These are phyloP conservation scores for Uropsilus gracilis DNA, from an alignment of 2,113 vertebrate species.

Conservation along the genomic window DNA sequence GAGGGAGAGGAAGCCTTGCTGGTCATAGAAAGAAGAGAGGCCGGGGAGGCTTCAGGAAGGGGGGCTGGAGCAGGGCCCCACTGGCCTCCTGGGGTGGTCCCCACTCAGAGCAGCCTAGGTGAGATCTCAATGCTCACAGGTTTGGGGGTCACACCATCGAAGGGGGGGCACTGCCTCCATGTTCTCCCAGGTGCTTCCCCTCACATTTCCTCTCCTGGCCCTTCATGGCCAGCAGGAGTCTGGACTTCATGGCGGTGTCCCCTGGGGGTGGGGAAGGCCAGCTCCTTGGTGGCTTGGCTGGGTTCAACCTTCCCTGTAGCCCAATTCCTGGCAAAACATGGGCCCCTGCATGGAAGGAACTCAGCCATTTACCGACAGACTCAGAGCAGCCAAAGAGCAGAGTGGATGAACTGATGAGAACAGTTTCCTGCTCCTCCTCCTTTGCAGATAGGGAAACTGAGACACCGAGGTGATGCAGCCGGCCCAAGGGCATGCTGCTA, in stretches of 20 bases:
- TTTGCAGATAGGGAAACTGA: background rate
- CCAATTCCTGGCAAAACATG: background rate
- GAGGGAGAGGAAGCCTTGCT: background rate
- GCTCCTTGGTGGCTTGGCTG: background rate
- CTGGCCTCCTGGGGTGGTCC: rapidly evolving
- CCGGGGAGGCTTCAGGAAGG: background rate
- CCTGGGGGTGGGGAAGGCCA: background rate
- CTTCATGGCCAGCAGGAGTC: background rate
- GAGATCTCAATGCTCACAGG: background rate
- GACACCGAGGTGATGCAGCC: background rate
- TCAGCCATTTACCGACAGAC: background rate
- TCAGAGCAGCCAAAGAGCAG: background rate
- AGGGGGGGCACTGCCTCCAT: background rate
- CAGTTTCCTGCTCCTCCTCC: background rate
- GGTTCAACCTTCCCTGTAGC: background rate
- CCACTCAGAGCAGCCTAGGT: background rate
- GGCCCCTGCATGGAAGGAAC: background rate
- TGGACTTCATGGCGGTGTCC: background rate
- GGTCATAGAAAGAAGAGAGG: too few species aligned
- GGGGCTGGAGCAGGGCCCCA: background rate
- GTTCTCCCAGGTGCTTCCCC: background rate
- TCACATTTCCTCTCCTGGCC: background rate
- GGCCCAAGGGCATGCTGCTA: background rate
- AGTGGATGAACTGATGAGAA: background rate
- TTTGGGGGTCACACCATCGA: background rate